Percentiles rank a stretch among this genome's conserved stretches.
These are phyloP conservation scores for Sitta carolinensis DNA, from an alignment of 2,797 vertebrate species.

Conservation along the genomic window DNA sequence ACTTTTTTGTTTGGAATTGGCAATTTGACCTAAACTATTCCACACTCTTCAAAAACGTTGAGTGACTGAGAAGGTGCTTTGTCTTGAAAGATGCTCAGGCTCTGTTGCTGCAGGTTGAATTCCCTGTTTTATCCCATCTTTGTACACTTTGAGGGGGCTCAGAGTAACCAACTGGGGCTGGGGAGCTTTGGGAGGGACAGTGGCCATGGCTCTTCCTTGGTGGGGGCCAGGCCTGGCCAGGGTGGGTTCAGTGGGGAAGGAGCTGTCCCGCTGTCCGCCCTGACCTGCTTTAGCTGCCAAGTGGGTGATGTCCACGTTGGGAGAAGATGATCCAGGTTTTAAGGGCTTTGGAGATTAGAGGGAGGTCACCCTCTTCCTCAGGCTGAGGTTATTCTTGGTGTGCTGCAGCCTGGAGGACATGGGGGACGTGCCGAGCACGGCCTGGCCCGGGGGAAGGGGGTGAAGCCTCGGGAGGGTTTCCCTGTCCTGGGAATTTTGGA, in stretches of 20 bases:
- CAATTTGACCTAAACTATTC: background rate
- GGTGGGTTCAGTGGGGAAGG: background rate
- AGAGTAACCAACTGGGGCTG: rapidly evolving
- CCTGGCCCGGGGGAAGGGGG: background rate
- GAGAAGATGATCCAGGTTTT: slow-evolving; percentile 63
- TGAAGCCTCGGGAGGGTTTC: rapidly evolving
- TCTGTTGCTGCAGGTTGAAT: rapidly evolving
- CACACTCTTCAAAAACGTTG: background rate
- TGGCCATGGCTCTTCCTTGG: background rate
- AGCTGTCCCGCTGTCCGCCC: background rate
- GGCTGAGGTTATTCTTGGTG: background rate
- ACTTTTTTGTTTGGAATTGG: background rate
- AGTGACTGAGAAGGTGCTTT: background rate
- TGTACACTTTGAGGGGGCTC: no score
- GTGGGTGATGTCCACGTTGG: background rate
- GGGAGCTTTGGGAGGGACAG: background rate
- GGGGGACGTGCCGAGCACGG: background rate
- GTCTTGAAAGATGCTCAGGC: background rate
- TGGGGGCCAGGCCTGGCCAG: background rate
- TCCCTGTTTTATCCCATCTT: background rate
- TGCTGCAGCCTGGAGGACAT: background rate
- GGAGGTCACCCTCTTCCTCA: slow-evolving; percentile 15
- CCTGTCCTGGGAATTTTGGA: background rate
- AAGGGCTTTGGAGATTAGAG: slow-evolving; percentile 58
- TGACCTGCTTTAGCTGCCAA: background rate